Evolutionary conservation across 2,113 vertebrate species (phyloP).

Genomic region (Tangachromis dhanisi): DNA sequence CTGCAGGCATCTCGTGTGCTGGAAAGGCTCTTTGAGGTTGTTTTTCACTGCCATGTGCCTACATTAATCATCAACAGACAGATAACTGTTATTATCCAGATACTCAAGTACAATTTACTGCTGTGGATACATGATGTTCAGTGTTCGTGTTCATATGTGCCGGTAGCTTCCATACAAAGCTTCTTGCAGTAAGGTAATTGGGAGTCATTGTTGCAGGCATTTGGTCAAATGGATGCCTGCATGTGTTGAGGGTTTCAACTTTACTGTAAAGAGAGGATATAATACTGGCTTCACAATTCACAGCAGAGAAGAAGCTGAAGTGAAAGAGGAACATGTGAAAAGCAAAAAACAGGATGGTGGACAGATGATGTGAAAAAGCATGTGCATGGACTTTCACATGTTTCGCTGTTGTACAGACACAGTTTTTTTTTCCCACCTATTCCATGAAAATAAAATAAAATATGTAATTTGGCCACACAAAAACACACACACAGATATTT

Average conservation of each 20-base stretch:
- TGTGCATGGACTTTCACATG: background rate
- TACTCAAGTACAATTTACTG: background rate
- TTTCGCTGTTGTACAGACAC: background rate
- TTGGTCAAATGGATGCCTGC: background rate
- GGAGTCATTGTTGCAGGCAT: background rate
- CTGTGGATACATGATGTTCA: background rate
- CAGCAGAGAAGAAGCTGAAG: background rate
- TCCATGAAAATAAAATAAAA: background rate
- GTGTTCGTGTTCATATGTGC: background rate
- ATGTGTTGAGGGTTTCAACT: background rate
- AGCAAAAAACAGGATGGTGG: background rate
- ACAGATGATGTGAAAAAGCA: background rate
- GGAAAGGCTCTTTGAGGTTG: background rate
- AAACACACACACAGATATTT: background rate
- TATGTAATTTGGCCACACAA: background rate
- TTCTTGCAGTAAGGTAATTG: background rate
- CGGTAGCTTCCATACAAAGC: background rate
- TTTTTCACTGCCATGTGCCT: background rate
- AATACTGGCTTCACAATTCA: background rate
- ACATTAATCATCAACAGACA: background rate
- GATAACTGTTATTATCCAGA: background rate
- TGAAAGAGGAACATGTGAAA: background rate
- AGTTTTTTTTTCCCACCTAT: accelerated
- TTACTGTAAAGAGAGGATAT: background rate
- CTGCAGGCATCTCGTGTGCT: background rate